A percentile compares a stretch with the other conserved stretches of the same genome.
phyloP scores from a whole-genome alignment of 2,113 vertebrate species.

The Cyprinodon variegatus region DNA sequence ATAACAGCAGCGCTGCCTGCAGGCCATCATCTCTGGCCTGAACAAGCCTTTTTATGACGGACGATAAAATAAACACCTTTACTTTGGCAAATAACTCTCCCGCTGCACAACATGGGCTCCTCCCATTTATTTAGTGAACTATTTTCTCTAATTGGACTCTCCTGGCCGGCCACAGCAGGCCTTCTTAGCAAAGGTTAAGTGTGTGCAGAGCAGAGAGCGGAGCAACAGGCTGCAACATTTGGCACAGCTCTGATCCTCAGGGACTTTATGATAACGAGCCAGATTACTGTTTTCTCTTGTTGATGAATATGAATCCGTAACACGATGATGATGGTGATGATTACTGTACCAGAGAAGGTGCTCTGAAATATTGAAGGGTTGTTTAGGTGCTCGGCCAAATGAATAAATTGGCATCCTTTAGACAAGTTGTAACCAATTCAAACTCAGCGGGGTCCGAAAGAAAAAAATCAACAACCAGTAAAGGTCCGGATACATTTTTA shows the following conservation, averaged over 20 bases:
- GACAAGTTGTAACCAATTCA: constrained; percentile 10
- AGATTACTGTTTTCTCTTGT: not conserved
- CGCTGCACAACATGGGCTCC: not conserved
- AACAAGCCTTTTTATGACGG: too few species aligned
- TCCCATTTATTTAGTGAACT: not conserved
- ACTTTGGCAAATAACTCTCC: not conserved
- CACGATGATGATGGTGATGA: constrained; percentile 21
- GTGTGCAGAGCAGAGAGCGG: constrained; percentile 16
- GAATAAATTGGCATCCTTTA: constrained; percentile 54
- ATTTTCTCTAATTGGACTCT: not conserved
- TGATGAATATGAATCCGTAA: constrained; percentile 13
- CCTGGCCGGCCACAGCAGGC: not conserved
- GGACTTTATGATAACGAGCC: constrained; percentile 11
- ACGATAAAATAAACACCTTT: too few species aligned
- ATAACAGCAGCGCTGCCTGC: too few species aligned
- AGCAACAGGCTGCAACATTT: not conserved
- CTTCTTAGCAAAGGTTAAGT: constrained; percentile 25
- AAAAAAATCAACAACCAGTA: too few species aligned
- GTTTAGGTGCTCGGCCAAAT: constrained; percentile 47
- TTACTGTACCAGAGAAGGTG: constrained; percentile 14
- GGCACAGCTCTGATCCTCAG: constrained; percentile 3
- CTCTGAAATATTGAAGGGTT: constrained; percentile 57
- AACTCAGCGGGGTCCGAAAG: too few species aligned
- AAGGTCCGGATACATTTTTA: too few species aligned
- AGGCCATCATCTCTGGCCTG: too few species aligned